Percentiles rank a stretch among this genome's conserved stretches.
Evolutionary conservation across 2,888 invertebrate genomes (phyloP).

Genomic region (Morpho helenor): DNA sequence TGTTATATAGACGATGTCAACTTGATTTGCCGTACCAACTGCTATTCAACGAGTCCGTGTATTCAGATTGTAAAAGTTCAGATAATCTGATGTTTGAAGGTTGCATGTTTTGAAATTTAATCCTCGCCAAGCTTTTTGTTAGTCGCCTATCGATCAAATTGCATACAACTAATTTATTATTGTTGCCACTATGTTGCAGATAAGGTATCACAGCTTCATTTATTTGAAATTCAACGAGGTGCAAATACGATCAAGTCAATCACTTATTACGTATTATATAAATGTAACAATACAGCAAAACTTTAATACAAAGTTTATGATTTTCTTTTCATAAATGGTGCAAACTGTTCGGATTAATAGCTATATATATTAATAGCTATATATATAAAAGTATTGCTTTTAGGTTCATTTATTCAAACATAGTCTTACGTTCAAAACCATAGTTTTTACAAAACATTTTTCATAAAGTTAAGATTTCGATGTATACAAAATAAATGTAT

Average conservation of each 20-base stretch:
- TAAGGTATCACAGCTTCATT: conserved; percentile 7
- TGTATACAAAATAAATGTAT: no score
- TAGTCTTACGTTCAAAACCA: no score
- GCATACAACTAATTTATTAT: conserved; percentile 21
- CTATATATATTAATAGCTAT: no score
- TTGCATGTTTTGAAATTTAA: conserved; percentile 58
- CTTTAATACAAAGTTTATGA: no score
- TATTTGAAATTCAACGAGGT: conserved; percentile 11
- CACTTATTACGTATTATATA: conserved; percentile 1
- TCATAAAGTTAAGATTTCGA: no score
- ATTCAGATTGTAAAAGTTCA: conserved; percentile 60
- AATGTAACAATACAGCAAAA: not conserved
- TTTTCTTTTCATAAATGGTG: no score
- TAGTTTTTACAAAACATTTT: no score
- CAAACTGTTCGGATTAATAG: no score
- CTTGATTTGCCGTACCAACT: conserved; percentile 47
- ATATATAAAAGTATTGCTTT: no score
- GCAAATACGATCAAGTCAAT: conserved; percentile 2
- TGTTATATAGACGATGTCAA: conserved; percentile 46
- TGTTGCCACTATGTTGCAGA: conserved; percentile 8
- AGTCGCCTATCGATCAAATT: conserved; percentile 25
- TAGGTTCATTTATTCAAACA: no score
- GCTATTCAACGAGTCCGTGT: conserved; percentile 44
- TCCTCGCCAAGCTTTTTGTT: conserved; percentile 51
- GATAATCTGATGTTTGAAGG: conserved; percentile 64